Evolutionary conservation across 2,888 invertebrate genomes (phyloP), one percentile per base, ranked within the genome.

Genomic region (Eupithecia insigniata): DNA sequence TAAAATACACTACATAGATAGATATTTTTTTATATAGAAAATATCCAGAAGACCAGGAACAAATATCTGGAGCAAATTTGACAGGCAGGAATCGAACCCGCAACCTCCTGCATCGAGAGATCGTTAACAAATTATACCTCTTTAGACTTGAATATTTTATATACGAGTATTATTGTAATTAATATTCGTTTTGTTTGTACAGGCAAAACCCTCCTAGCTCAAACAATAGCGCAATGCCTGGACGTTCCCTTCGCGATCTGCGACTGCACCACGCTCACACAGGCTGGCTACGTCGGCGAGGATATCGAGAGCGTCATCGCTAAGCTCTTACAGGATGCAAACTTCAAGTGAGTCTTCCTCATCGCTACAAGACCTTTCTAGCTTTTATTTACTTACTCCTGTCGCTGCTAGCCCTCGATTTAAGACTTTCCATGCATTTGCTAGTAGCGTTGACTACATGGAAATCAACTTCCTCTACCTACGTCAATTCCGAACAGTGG

Each of bases 171-270:
- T 8, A 1, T 28, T 26, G n/a, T 61, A 7, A 10, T 8, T 61
- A 8, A 30, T 62, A 61, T 2, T n/a, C 2, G 8, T 22, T 22
- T 32, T 32, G 10, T 64, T n/a, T 64, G 12, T 68, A 43, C 87
- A 97, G 98, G 99, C 69, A 99, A 99, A 92, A 99, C 99, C 0
- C 95, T 99, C 28, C 94, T 99, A 77, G 99, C 99, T 10, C 99
- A 99, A 93, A 99, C 99, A 43, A 97, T 99, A 88, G 99, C 99
- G 65, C 97, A 97, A 85, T 99, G 99, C 89, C 95, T 99, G 82
- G 99, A 99, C 92, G 99, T 99, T 77, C 99, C 99, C 71, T 99
- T 99, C 94, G 99, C 99, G 39, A 99, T 99, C 87, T 99, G 99
- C 93, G 99, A 99, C 95, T 99, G 99, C 92, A 99, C 99, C 32